phyloP scores from a whole-genome alignment of 2,797 vertebrate genomes.

The Phataginus tricuspis region DNA sequence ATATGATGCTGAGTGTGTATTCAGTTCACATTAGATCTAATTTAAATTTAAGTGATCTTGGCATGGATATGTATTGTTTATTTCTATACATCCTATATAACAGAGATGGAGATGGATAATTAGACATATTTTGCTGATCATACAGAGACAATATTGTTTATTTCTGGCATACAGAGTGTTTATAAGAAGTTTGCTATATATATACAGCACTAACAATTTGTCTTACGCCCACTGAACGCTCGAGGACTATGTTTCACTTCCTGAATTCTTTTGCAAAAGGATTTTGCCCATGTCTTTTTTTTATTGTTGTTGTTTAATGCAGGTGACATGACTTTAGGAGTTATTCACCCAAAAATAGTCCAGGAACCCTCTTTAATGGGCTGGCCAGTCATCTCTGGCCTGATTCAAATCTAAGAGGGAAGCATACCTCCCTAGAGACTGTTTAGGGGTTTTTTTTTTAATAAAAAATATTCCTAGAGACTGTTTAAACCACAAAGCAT shows the following conservation, averaged over 20 bases:
- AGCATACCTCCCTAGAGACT: constrained; percentile 59
- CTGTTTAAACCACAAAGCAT: constrained; percentile 41
- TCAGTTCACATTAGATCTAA: constrained; percentile 96
- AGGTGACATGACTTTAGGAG: constrained; percentile 73
- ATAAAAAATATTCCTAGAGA: constrained; percentile 43
- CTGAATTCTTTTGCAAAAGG: constrained; percentile 77
- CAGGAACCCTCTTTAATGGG: constrained; percentile 66
- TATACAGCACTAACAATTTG: constrained; percentile 84
- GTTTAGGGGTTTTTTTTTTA: constrained; percentile 44
- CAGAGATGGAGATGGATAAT: constrained; percentile 86
- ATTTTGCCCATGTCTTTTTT: constrained; percentile 57
- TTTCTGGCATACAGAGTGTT: constrained; percentile 85
- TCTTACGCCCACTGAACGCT: constrained; percentile 83
- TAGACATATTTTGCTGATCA: constrained; percentile 85
- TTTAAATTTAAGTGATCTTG: constrained; percentile 93
- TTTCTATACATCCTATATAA: constrained; percentile 89
- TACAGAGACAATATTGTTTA: constrained; percentile 86
- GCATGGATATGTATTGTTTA: constrained; percentile 96
- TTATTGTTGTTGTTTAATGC: not conserved
- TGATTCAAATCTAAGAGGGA: constrained; percentile 79
- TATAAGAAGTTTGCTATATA: constrained; percentile 83
- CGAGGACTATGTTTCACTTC: constrained; percentile 80
- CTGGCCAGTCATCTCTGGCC: constrained; percentile 75
- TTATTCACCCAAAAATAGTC: constrained; percentile 70
- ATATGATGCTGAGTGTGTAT: constrained; percentile 98